Conservation (phyloP, 1,140 invertebrate species). For the Doryteuthis pealeii region DNA sequence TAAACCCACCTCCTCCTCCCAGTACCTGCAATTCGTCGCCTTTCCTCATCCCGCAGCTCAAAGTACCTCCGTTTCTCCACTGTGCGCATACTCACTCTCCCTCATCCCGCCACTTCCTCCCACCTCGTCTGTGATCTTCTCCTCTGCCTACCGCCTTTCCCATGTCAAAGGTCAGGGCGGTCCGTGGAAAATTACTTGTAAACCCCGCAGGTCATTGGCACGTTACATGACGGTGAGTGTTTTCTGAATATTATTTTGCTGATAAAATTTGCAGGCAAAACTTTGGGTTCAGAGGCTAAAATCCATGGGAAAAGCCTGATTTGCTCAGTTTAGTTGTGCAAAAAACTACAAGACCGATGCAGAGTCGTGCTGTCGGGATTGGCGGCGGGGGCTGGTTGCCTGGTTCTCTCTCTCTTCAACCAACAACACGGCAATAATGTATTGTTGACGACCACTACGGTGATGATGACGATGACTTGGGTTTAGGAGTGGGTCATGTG, state of each 20-base stretch:
- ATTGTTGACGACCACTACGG: constrained; percentile 32
- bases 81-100: neutral
- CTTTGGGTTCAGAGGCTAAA: constrained; percentile 40
- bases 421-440: constrained; percentile 38
- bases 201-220: constrained; percentile 63
- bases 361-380: constrained; percentile 8
- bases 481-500: constrained; percentile 16
- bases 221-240: constrained; percentile 66
- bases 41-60: neutral
- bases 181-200: constrained; percentile 47
- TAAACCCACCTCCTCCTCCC: neutral
- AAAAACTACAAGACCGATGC: constrained; percentile 31
- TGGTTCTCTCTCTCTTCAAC: constrained; percentile 11
- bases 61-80: neutral
- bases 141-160: neutral
- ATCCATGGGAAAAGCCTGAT: constrained; percentile 22
- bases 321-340: constrained; percentile 26
- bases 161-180: constrained; percentile 46
- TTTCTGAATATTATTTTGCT: constrained; percentile 66
- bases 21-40: neutral
- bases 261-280: constrained; percentile 62
- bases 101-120: neutral
- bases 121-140: neutral
- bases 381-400: neutral
- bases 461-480: constrained; percentile 23